phyloP scores from a whole-genome alignment of 2,888 invertebrate species.

The Fragum fragum region DNA sequence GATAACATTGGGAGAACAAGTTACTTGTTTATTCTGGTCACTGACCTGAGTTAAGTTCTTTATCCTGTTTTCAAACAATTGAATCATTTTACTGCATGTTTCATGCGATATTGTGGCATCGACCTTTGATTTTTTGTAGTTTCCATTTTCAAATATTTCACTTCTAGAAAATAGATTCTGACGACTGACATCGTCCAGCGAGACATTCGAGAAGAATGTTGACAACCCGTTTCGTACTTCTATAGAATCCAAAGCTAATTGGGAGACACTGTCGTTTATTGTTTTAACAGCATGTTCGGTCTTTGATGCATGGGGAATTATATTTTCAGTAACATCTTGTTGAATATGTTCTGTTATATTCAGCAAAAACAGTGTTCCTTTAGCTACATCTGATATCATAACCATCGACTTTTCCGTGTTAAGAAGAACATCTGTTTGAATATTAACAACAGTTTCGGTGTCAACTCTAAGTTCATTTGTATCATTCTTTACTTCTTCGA shows the following conservation, averaged over 20 bases:
- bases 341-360: conserved; percentile 20
- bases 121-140: conserved; percentile 40
- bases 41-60: conserved; percentile 35
- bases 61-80: conserved; percentile 56
- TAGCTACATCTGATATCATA: conserved; percentile 36
- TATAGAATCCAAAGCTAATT: conserved; percentile 27
- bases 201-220: conserved; percentile 32
- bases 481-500: conserved; percentile 50
- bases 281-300: neutral
- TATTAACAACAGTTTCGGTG: conserved; percentile 22
- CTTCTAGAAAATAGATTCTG: neutral
- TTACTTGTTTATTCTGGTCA: conserved; percentile 29
- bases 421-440: conserved; percentile 34
- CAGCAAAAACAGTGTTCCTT: conserved; percentile 29
- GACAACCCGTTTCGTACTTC: conserved; percentile 48
- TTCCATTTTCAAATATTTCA: neutral
- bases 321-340: conserved; percentile 5
- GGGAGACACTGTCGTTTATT: conserved; percentile 38
- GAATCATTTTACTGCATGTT: conserved; percentile 56
- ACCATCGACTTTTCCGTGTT: conserved; percentile 44
- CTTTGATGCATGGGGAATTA: neutral
- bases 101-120: conserved; percentile 32
- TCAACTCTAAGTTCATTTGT: conserved; percentile 37
- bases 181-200: conserved; percentile 14
- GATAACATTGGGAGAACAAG: conserved; percentile 26